phyloP scores from a whole-genome alignment of 1,140 invertebrate genomes.

The Dendroctonus ponderosae region DNA sequence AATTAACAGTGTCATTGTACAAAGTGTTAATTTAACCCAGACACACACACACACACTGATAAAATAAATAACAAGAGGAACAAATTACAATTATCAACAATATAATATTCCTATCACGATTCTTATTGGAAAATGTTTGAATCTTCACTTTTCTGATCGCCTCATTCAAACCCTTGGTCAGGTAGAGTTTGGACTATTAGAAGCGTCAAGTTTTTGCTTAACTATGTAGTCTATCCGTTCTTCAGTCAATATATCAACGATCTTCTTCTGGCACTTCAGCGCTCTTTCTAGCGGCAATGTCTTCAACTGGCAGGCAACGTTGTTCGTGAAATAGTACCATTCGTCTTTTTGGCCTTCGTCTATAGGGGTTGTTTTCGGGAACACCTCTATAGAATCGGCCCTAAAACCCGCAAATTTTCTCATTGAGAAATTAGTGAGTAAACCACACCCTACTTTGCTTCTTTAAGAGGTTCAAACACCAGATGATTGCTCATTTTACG shows the following conservation, averaged over 20 bases:
- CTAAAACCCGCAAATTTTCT: conserved; percentile 7
- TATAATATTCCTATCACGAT: too few species aligned
- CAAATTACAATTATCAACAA: too few species aligned
- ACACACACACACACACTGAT: too few species aligned
- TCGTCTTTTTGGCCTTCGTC: conserved; percentile 9
- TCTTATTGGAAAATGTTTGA: too few species aligned
- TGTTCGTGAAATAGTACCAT: conserved; percentile 23
- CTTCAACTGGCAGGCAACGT: conserved; percentile 24
- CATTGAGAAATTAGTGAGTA: neutral
- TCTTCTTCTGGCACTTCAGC: conserved; percentile 13
- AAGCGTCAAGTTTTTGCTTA: neutral
- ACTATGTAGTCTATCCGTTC: conserved; percentile 15
- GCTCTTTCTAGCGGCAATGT: conserved; percentile 19
- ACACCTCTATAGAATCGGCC: neutral
- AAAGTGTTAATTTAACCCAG: too few species aligned
- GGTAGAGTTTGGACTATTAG: too few species aligned
- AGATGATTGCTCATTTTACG: conserved; percentile 4
- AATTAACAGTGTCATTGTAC: too few species aligned
- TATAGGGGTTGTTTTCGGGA: neutral
- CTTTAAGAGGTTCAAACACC: neutral
- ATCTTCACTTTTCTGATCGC: too few species aligned
- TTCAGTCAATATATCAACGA: conserved; percentile 24
- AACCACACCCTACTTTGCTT: neutral
- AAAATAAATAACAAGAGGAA: too few species aligned
- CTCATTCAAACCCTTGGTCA: too few species aligned